Percentiles rank a stretch among this genome's conserved stretches.
phyloP scores from a whole-genome alignment of 1,140 invertebrate species.

The Pseudachorutes palmiensis region DNA sequence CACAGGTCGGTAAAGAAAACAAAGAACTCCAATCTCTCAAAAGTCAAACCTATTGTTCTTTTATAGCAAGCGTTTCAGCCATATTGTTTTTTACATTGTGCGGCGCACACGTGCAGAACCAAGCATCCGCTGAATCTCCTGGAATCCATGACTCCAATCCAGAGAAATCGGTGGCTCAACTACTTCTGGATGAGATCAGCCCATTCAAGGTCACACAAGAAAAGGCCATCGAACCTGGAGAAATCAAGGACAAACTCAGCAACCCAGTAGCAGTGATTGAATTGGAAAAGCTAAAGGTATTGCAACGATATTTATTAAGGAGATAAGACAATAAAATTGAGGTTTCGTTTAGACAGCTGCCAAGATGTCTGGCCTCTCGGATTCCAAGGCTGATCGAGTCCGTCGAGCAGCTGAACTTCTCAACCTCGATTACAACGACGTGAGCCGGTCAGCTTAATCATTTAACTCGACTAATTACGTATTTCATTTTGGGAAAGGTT shows the following conservation, averaged over 20 bases:
- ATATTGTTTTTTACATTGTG: too few relatives aligned
- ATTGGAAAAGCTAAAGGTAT: background rate
- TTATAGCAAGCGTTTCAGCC: too few relatives aligned
- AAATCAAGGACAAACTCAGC: background rate
- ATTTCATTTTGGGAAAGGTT: background rate
- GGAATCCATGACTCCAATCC: background rate
- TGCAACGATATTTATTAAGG: background rate
- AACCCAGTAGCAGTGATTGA: background rate
- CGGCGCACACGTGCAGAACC: too few relatives aligned
- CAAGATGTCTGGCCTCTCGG: constrained; percentile 15
- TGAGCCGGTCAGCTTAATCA: background rate
- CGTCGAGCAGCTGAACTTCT: constrained; percentile 12
- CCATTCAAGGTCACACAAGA: background rate
- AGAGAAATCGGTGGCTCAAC: background rate
- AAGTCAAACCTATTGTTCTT: too few relatives aligned
- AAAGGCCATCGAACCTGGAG: background rate
- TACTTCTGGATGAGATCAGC: background rate
- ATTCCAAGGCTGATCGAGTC: constrained; percentile 18
- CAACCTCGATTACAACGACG: constrained; percentile 18
- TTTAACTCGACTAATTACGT: background rate
- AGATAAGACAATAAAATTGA: background rate
- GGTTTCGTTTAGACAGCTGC: constrained; percentile 13
- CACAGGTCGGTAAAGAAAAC: too few relatives aligned
- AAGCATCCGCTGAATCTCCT: too few relatives aligned
- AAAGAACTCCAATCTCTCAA: too few relatives aligned